These are phyloP conservation scores for Amniataba percoides DNA, from an alignment of 2,797 vertebrate species.

Conservation along the genomic window DNA sequence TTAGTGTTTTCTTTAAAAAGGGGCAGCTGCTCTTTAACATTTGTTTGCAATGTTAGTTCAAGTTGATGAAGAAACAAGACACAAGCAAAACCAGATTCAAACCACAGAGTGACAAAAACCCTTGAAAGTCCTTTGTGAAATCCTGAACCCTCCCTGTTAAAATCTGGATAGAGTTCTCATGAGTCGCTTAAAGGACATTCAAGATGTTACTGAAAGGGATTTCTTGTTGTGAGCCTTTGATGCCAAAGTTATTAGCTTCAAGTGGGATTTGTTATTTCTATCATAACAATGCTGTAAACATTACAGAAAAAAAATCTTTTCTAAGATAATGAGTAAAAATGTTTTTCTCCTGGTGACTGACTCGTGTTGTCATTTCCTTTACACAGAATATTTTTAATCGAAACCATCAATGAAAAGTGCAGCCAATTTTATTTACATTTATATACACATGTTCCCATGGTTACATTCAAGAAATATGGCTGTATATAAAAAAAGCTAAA, in stretches of 20 bases:
- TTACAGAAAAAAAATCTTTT: conserved; percentile 44
- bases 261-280: conserved; percentile 29
- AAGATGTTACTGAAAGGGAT: conserved; percentile 34
- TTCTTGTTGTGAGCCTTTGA: conserved; percentile 31
- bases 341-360: conserved; percentile 6
- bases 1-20: background rate
- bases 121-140: conserved; percentile 15
- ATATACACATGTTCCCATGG: conserved; percentile 69
- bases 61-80: background rate
- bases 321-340: conserved; percentile 63
- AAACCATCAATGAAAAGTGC: conserved; percentile 56
- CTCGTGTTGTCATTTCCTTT: conserved; percentile 18
- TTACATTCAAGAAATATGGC: conserved; percentile 75
- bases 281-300: conserved; percentile 21
- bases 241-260: conserved; percentile 38
- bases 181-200: conserved; percentile 8
- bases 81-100: background rate
- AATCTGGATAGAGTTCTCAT: conserved; percentile 7
- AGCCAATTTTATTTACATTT: conserved; percentile 80
- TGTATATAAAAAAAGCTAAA: conserved; percentile 44
- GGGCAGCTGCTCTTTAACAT: background rate
- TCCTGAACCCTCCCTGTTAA: conserved; percentile 1
- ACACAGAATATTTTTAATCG: background rate
- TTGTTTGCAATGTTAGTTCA: conserved; percentile 3
- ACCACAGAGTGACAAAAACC: background rate